A percentile compares a stretch with the other conserved stretches of the same genome.
Conservation (phyloP, 2,888 invertebrate species). For the Drosophila engyochracea region DNA sequence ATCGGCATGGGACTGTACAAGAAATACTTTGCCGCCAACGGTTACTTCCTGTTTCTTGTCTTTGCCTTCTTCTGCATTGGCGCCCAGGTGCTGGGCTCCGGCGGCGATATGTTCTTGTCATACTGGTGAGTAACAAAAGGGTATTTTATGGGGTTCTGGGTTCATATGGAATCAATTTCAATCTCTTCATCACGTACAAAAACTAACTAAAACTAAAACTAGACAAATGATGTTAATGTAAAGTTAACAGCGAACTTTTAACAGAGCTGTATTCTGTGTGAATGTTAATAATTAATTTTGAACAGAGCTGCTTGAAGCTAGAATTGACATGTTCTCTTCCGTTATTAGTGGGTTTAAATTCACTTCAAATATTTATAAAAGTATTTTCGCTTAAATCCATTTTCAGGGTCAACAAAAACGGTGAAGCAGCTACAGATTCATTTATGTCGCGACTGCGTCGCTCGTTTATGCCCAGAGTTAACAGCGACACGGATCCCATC, state of each 20-base stretch:
- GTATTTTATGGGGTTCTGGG: no score
- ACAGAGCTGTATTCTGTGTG: neutral
- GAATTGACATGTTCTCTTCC: neutral
- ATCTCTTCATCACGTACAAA: neutral
- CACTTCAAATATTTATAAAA: neutral
- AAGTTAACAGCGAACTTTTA: neutral
- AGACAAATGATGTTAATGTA: neutral
- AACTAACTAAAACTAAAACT: neutral
- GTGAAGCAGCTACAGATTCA: constrained; percentile 47
- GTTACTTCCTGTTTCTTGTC: constrained; percentile 87
- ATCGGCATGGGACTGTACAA: constrained; percentile 88
- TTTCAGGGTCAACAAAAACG: constrained; percentile 81
- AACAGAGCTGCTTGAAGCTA: no score
- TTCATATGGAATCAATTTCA: neutral
- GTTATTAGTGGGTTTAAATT: neutral
- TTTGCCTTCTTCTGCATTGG: constrained; percentile 88
- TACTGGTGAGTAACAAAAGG: constrained; percentile 87
- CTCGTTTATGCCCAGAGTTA: constrained; percentile 65
- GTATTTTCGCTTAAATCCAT: no score
- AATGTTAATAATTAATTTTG: neutral
- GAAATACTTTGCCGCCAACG: constrained; percentile 90
- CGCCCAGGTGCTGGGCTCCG: constrained; percentile 90
- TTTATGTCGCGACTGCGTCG: constrained; percentile 69
- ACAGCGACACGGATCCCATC: constrained; percentile 67
- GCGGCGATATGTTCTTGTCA: constrained; percentile 92